Conservation (phyloP, 2,888 invertebrate species). For the Podabrus alpinus region DNA sequence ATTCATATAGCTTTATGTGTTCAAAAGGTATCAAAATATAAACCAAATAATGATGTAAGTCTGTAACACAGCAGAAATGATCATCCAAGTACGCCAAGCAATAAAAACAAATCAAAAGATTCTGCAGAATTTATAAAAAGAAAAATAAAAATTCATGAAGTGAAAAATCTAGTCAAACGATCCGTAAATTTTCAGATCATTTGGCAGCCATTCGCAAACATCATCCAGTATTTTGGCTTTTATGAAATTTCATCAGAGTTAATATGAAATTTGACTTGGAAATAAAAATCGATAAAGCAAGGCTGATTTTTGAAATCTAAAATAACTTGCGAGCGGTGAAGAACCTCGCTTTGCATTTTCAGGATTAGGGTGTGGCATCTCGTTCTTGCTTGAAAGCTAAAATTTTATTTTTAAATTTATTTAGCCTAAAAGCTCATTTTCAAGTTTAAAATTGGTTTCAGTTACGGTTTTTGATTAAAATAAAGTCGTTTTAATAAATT, state of each 20-base stretch:
- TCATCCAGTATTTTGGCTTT: constrained; percentile 10
- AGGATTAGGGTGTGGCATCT: not conserved
- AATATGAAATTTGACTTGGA: not conserved
- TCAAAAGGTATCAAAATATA: not conserved
- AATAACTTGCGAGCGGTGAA: not conserved
- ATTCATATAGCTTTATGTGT: not conserved
- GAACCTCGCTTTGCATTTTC: not conserved
- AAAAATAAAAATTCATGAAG: constrained; percentile 30
- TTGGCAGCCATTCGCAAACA: constrained; percentile 24
- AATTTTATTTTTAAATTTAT: not conserved
- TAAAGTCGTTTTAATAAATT: not conserved
- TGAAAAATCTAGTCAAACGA: constrained; percentile 27
- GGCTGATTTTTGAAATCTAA: not conserved
- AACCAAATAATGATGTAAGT: not conserved
- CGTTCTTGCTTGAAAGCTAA: not conserved
- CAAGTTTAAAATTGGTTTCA: not conserved
- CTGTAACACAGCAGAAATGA: not conserved
- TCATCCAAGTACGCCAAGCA: not conserved
- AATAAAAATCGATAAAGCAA: not conserved
- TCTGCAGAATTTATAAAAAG: constrained; percentile 22
- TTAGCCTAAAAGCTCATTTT: not conserved
- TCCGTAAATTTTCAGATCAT: constrained; percentile 29
- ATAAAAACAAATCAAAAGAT: constrained; percentile 17
- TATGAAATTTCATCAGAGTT: not conserved
- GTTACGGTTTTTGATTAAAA: not conserved